These are phyloP conservation scores for Peromyscus maniculatus DNA, from an alignment of 2,113 vertebrate species.

Conservation along the genomic window DNA sequence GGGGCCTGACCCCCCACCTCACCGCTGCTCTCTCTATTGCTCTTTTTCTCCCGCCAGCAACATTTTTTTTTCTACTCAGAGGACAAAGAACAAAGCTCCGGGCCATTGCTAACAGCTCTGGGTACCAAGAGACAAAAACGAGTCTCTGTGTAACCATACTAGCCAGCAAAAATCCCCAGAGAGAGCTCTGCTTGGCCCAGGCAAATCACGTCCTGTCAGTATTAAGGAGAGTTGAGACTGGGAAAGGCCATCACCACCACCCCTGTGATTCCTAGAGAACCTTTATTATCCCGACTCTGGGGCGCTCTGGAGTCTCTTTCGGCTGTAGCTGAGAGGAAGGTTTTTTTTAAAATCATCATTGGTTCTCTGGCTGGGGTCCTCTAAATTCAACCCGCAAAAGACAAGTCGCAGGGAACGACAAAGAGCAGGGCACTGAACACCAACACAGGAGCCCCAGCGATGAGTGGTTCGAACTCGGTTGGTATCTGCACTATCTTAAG, in stretches of 20 bases:
- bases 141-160: too few relatives aligned
- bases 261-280: neutral
- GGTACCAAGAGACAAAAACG: neutral
- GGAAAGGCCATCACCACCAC: neutral
- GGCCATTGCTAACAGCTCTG: neutral
- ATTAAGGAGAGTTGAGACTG: neutral
- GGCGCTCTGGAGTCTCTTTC: neutral
- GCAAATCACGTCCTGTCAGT: neutral
- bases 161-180: neutral
- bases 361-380: neutral
- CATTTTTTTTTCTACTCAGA: neutral
- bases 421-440: neutral
- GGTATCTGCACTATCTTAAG: neutral
- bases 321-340: neutral
- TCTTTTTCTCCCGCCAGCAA: neutral
- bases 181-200: neutral
- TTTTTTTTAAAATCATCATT: neutral
- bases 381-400: neutral
- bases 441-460: neutral
- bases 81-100: neutral
- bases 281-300: fast-evolving
- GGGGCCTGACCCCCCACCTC: neutral
- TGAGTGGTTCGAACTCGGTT: neutral
- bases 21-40: neutral
- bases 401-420: neutral